Evolutionary conservation across 2,797 vertebrate species (phyloP).

Genomic region (Xenops minutus): DNA sequence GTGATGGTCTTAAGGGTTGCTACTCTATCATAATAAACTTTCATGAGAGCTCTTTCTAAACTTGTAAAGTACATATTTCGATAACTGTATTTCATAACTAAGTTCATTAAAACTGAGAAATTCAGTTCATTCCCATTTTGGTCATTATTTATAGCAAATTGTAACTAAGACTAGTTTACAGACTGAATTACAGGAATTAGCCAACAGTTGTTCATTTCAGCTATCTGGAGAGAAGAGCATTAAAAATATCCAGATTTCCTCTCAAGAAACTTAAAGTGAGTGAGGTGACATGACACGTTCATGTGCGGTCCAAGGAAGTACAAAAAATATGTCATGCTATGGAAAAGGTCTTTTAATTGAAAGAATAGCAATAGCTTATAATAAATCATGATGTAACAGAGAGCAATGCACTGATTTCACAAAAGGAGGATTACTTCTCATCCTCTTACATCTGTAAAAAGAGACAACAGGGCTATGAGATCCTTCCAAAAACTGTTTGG

Average conservation of each 20-base stretch:
- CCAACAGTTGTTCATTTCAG: not conserved
- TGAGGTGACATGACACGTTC: not conserved
- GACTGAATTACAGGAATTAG: not conserved
- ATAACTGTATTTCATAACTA: conserved; percentile 39
- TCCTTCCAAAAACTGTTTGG: not conserved
- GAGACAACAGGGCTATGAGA: not conserved
- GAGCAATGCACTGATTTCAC: not conserved
- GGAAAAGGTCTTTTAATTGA: not conserved
- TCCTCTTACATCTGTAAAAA: not conserved
- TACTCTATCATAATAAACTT: not conserved
- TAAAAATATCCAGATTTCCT: not conserved
- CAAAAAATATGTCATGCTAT: not conserved
- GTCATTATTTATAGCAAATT: conserved; percentile 12
- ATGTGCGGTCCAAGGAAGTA: not conserved
- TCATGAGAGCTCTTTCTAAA: not conserved
- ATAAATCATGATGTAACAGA: not conserved
- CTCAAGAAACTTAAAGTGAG: not conserved
- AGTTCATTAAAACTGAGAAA: conserved; percentile 31
- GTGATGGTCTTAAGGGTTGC: not conserved
- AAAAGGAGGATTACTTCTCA: not conserved
- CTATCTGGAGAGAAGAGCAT: not conserved
- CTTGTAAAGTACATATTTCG: not conserved
- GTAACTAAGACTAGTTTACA: not conserved
- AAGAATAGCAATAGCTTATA: not conserved
- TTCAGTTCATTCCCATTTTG: not conserved